Percentiles rank a stretch among this genome's conserved stretches.
phyloP scores from a whole-genome alignment of 2,797 vertebrate genomes.

The Paguma larvata region DNA sequence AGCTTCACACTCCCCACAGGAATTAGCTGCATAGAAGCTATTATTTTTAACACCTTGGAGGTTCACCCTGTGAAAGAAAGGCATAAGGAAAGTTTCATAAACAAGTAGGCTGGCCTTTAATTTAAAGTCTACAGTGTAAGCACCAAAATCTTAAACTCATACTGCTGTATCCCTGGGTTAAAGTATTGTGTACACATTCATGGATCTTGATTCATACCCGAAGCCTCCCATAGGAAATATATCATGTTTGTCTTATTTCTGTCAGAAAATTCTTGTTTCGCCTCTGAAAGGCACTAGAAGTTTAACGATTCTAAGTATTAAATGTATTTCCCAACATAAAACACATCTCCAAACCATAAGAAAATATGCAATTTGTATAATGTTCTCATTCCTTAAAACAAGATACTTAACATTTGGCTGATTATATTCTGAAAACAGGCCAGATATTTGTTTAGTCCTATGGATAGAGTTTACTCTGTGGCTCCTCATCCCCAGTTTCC shows the following conservation, averaged over 20 bases:
- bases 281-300: neutral
- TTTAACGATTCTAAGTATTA: neutral
- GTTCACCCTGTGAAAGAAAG: neutral
- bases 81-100: neutral
- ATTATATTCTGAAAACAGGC: neutral
- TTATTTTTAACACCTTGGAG: neutral
- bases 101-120: neutral
- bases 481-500: neutral
- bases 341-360: neutral
- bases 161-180: neutral
- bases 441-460: neutral
- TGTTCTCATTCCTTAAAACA: neutral
- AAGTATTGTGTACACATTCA: neutral
- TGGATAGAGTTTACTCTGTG: neutral
- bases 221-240: neutral
- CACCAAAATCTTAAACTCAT: neutral
- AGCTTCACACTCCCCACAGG: neutral
- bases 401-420: neutral
- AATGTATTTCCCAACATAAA: neutral
- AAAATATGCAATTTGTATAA: neutral
- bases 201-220: neutral
- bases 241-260: slow-evolving; percentile 48
- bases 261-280: slow-evolving; percentile 34
- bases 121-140: neutral
- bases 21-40: neutral